Evolutionary conservation across 2,113 vertebrate species (phyloP), one percentile per base, ranked within the genome.

Genomic region (Corydoras sp.): DNA sequence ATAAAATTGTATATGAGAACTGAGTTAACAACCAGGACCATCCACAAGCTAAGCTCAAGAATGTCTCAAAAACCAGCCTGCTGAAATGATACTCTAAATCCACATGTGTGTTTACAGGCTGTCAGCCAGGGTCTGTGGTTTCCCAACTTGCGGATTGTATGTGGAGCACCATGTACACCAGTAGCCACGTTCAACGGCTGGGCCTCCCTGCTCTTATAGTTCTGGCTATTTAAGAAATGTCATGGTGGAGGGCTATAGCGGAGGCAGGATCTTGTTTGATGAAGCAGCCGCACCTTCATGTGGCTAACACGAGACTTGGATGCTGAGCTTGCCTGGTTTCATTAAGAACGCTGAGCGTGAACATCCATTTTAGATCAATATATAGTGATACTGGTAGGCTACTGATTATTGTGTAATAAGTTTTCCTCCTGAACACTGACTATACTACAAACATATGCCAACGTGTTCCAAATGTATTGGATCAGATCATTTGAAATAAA

Each of bases 21-120:
- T 69, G 59, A 73, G 62, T 62, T 55, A 14, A 18, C 30, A 58
- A 76, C 66, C 74, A 48, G 51, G 76, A 76, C 14, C 67, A 76
- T 64, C 58, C 43, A 48, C 63, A 32, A 30, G 68, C 58, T 24
- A 24, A 24, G 18, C 18, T 24, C 18, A 24, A 24, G 18, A 24
- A 62, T 70, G 67, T 18, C 71, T 58, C 58, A 29, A 29, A 62
- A 62, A 72, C 72, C 35, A 58, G 43, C 55, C 51, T 54, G n/a
- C n/a, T 71, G 72, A 73, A 79, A 79, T 74, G 71, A 30, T 60
- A 54, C 24, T 18, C 31, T 50, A 64, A 49, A 58, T 35, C 24
- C 58, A 62, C 59, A 56, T 13, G 9, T 65, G 67, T 67, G 68
- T 74, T 78, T 55, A 68, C 68, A 74, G 55, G 62, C 76, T 69